A percentile compares a stretch with the other conserved stretches of the same genome.
phyloP scores from a whole-genome alignment of 2,113 vertebrate species.

The Ceuthmochares aereus region DNA sequence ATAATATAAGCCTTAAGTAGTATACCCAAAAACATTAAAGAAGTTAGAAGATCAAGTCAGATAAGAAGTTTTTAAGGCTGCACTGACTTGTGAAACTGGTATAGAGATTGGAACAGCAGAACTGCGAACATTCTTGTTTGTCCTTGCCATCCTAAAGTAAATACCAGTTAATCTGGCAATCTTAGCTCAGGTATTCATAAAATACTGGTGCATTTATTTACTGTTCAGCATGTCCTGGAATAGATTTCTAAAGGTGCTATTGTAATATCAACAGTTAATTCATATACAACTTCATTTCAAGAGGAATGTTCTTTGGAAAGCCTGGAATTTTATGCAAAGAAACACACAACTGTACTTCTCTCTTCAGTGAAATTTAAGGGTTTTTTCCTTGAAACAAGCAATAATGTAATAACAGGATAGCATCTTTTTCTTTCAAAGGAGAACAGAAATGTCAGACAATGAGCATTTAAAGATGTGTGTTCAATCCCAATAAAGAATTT shows the following conservation, averaged over 20 bases:
- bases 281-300: not conserved
- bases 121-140: not conserved
- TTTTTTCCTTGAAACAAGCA: not conserved
- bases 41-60: not conserved
- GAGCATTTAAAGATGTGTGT: not conserved
- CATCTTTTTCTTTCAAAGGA: not conserved
- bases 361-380: not conserved
- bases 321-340: not conserved
- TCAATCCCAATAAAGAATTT: not conserved
- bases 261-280: not conserved
- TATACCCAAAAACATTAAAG: not conserved
- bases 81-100: not conserved
- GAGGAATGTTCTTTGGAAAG: not conserved
- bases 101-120: not conserved
- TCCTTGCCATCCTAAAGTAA: not conserved
- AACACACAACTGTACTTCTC: not conserved
- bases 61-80: not conserved
- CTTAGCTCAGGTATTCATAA: not conserved
- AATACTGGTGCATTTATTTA: not conserved
- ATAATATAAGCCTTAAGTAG: not conserved
- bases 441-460: not conserved
- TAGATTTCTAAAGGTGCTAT: not conserved
- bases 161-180: not conserved
- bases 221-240: not conserved
- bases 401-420: not conserved